These are phyloP conservation scores for Neria commutata DNA, from an alignment of 2,888 invertebrate genomes.

Conservation along the genomic window DNA sequence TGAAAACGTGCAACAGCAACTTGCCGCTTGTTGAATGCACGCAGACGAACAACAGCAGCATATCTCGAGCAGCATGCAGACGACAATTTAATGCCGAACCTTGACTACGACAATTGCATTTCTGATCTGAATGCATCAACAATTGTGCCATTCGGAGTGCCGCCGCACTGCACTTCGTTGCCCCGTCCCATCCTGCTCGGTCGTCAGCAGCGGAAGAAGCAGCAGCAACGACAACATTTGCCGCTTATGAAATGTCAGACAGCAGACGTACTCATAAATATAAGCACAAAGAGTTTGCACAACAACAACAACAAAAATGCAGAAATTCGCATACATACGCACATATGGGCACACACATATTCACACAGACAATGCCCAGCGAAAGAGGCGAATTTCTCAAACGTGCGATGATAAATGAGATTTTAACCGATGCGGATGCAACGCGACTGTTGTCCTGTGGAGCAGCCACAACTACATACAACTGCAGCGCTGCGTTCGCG, in stretches of 20 bases:
- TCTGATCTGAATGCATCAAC: conserved; percentile 23
- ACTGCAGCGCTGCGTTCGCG: not conserved
- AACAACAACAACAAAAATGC: not conserved
- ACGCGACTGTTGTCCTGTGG: not conserved
- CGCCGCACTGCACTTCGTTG: not conserved
- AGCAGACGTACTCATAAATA: conserved; percentile 47
- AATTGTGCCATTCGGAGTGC: not conserved
- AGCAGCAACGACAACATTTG: conserved; percentile 19
- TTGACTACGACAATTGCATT: conserved; percentile 25
- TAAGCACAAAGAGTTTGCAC: conserved; percentile 33
- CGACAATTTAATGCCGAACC: not conserved
- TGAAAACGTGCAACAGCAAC: too few relatives aligned
- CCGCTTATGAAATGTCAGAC: conserved; percentile 30
- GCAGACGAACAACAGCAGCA: not conserved
- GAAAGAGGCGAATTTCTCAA: conserved; percentile 22
- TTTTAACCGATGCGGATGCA: conserved; percentile 31
- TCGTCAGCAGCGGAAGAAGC: not conserved
- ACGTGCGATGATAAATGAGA: conserved; percentile 39
- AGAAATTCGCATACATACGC: conserved; percentile 29
- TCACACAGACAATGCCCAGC: too few relatives aligned
- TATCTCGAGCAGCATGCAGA: not conserved
- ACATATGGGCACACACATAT: too few relatives aligned
- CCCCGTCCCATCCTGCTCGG: not conserved
- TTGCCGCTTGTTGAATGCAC: too few relatives aligned
- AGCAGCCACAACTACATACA: not conserved